A percentile compares a stretch with the other conserved stretches of the same genome.
Conservation (phyloP, 2,113 vertebrate species). For the Micromys minutus region DNA sequence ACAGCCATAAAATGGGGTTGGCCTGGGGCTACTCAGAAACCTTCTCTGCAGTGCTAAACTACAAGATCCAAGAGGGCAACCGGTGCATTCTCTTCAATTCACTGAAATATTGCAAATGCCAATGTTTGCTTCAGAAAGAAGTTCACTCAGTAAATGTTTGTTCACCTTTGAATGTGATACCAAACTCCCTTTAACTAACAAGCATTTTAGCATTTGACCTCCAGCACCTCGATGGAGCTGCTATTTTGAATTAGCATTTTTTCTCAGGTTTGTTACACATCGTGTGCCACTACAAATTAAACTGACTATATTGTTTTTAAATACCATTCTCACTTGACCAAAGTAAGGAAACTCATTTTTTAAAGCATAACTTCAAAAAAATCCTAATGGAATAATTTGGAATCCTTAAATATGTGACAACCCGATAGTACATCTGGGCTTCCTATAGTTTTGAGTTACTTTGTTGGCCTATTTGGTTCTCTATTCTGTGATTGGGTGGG, state of each 20-base stretch:
- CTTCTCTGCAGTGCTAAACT: background rate
- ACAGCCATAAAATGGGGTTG: background rate
- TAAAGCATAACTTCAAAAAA: background rate
- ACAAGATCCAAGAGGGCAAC: background rate
- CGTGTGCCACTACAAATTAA: background rate
- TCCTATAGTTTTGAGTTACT: background rate
- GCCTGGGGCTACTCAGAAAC: background rate
- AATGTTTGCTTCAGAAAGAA: background rate
- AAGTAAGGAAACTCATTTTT: background rate
- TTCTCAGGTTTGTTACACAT: background rate
- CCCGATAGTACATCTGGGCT: background rate
- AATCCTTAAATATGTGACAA: slow-evolving; percentile 10
- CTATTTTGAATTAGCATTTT: slow-evolving; percentile 53
- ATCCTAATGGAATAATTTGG: background rate
- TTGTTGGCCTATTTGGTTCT: background rate
- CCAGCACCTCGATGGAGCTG: background rate
- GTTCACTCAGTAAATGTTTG: background rate
- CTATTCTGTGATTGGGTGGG: background rate
- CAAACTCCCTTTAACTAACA: background rate
- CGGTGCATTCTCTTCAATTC: background rate
- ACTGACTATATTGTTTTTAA: background rate
- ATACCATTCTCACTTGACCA: background rate
- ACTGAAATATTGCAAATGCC: background rate
- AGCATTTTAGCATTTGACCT: slow-evolving; percentile 40
- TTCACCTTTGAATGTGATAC: background rate